Percentiles rank a stretch among this genome's conserved stretches.
These are phyloP conservation scores for Pogonognathellus flavescens DNA, from an alignment of 1,140 invertebrate species.

Conservation along the genomic window DNA sequence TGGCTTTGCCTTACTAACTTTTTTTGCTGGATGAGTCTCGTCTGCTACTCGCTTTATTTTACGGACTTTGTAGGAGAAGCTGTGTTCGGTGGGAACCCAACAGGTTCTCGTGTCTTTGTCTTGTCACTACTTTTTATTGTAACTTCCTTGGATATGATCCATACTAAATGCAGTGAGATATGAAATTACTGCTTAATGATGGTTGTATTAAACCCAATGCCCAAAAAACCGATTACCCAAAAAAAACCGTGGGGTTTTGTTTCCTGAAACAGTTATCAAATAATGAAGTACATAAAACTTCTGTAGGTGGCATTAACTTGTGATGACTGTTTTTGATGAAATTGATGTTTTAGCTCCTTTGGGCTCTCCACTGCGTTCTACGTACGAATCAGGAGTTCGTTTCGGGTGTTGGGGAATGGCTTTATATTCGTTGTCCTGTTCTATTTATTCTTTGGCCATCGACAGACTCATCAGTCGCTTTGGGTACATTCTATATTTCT, in stretches of 20 bases:
- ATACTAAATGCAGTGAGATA: too few relatives aligned
- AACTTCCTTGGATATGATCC: too few relatives aligned
- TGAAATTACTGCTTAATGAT: too few relatives aligned
- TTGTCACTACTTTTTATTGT: not conserved
- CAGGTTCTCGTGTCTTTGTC: constrained; percentile 67
- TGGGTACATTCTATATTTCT: constrained; percentile 74
- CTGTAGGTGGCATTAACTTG: too few relatives aligned
- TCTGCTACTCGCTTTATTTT: constrained; percentile 96
- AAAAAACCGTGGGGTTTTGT: too few relatives aligned
- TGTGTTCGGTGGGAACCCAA: constrained; percentile 92
- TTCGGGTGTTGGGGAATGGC: constrained; percentile 98
- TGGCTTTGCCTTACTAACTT: constrained; percentile 93
- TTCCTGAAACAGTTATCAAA: too few relatives aligned
- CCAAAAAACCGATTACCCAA: too few relatives aligned
- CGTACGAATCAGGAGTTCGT: constrained; percentile 90
- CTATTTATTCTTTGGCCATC: constrained; percentile 90
- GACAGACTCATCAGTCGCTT: constrained; percentile 88
- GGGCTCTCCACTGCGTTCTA: constrained; percentile 75
- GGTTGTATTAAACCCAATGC: too few relatives aligned
- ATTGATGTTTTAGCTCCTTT: constrained; percentile 73
- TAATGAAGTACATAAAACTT: too few relatives aligned
- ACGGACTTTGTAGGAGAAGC: constrained; percentile 97
- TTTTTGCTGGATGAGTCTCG: constrained; percentile 98
- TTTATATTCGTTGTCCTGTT: constrained; percentile 94
- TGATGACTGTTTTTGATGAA: not conserved